Evolutionary conservation across 2,113 vertebrate species (phyloP), one percentile per base, ranked within the genome.

Genomic region (Andinoacara biseriatus): DNA sequence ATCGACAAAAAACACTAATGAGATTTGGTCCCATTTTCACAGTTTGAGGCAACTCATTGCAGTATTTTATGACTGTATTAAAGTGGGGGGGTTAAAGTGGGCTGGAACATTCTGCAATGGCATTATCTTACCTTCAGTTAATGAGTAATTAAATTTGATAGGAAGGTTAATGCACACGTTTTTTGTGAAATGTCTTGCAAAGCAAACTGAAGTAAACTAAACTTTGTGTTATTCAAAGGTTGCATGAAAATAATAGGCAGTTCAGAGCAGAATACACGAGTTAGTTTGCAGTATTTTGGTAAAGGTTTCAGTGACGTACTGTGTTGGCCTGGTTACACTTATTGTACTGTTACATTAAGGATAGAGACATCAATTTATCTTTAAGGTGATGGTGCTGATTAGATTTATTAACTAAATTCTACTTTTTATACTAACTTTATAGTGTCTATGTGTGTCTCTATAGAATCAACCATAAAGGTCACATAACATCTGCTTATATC

Each of bases 21-120:
- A 86, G 79, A 88, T 80, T 91, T 79, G 65, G 67, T 58, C 57
- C 56, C 57, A 83, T 90, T 93, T 90, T 82, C 83, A 86, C 84
- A 88, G 91, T 76, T 85, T 87, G 87, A 81, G 83, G 58, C 72
- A 79, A 88, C 85, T 86, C 74, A 84, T 75, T 43, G 69, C 67
- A 83, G 77, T 31, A 75, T 63, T 86, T 83, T 87, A 85, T 14
- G 67, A 78, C 59, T 69, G 40, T 59, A 29, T 69, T 69, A 7
- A 69, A 69, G 40, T 29, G 63, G 63, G 26, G 26, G 63, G 40
- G 63, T 69, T 69, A 69, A 49, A 69, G 18, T 69, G 40, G 5
- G 24, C 63, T 0, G 5, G 15, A 69, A 49, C 24, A 69, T 49
- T 24, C 63, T 10, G 15, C 49, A 69, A 49, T 49, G 15, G 40